Percentiles rank a stretch among this genome's conserved stretches.
Conservation (phyloP, 2,797 vertebrate species). For the Lepus oiostolus region DNA sequence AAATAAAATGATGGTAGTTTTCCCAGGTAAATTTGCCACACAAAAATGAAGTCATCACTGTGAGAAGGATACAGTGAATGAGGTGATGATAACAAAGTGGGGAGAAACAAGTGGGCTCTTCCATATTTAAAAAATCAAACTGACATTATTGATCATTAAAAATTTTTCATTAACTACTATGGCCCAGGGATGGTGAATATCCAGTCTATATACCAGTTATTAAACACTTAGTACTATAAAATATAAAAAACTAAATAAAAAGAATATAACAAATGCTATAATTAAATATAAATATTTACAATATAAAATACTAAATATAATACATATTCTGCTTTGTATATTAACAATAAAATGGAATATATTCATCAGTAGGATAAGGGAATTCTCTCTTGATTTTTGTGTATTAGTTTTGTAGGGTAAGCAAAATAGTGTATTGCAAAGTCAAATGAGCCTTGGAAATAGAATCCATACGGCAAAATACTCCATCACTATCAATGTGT, state of each 20-base stretch:
- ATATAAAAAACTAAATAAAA: no score
- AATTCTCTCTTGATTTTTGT: background rate
- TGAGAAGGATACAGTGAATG: background rate
- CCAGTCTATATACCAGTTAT: background rate
- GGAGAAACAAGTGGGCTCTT: background rate
- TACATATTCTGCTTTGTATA: background rate
- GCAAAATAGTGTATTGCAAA: slow-evolving; percentile 23
- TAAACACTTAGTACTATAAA: background rate
- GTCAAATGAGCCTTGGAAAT: slow-evolving; percentile 21
- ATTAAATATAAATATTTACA: no score
- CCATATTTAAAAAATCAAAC: background rate
- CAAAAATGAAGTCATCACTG: background rate
- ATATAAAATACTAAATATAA: background rate
- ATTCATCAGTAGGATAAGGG: background rate
- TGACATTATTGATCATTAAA: background rate
- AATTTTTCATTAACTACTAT: background rate
- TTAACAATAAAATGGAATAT: background rate
- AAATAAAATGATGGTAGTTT: background rate
- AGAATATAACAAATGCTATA: no score
- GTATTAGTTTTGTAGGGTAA: background rate
- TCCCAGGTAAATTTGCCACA: background rate
- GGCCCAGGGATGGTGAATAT: background rate
- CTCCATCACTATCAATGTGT: background rate
- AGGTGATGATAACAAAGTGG: background rate
- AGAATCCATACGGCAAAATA: slow-evolving; percentile 42